These are phyloP conservation scores for Carduelis carduelis DNA, from an alignment of 2,797 vertebrate species.

Conservation along the genomic window DNA sequence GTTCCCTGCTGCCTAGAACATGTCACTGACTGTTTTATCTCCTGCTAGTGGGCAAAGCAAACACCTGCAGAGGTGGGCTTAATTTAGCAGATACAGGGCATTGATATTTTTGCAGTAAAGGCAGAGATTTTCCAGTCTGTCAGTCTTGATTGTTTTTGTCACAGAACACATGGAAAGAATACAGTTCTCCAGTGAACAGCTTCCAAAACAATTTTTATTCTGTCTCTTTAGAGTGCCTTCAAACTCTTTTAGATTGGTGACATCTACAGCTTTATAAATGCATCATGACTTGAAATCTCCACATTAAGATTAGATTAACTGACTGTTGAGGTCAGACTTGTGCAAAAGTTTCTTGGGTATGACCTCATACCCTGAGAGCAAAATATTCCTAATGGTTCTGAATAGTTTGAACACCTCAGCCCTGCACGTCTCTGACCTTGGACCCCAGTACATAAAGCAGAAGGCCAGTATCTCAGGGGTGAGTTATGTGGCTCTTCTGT, in stretches of 20 bases:
- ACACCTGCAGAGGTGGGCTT: background rate
- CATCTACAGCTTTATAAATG: background rate
- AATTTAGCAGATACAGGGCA: background rate
- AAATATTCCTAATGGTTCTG: background rate
- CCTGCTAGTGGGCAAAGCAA: background rate
- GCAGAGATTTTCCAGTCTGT: background rate
- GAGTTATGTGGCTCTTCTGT: background rate
- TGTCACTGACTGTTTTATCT: background rate
- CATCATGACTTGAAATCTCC: background rate
- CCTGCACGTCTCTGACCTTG: background rate
- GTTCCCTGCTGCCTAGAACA: background rate
- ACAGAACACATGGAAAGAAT: background rate
- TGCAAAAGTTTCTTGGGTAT: background rate
- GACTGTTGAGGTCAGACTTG: background rate
- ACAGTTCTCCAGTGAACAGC: background rate
- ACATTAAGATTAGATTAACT: background rate
- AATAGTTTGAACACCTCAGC: background rate
- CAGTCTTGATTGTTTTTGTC: slow-evolving; percentile 17
- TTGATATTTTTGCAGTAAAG: background rate
- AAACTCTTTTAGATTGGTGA: background rate
- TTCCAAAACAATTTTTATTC: slow-evolving; percentile 7
- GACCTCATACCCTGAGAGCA: background rate
- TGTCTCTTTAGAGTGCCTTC: background rate
- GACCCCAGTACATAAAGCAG: background rate
- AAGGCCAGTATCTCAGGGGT: background rate